Percentiles rank a stretch among this genome's conserved stretches.
Conservation (phyloP, 2,888 invertebrate species). For the Linhomoeus sp. region DNA sequence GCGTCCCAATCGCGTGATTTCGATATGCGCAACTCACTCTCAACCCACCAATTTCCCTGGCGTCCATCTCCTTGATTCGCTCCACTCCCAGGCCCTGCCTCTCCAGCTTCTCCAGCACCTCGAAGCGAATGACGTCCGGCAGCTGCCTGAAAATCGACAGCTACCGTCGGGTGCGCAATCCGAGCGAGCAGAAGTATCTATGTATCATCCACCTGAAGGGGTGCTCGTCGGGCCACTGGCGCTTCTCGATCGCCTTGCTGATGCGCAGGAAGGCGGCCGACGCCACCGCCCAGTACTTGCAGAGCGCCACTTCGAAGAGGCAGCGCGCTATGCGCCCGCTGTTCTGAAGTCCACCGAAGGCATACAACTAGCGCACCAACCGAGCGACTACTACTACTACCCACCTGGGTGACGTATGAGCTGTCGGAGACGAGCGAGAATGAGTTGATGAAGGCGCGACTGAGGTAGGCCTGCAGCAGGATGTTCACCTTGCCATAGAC, state of each 20-base stretch:
- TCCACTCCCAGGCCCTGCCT: slow-evolving; percentile 51
- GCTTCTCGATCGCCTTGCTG: slow-evolving; percentile 77
- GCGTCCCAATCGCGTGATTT: not conserved
- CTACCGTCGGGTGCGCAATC: too few species aligned
- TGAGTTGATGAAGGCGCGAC: slow-evolving; percentile 53
- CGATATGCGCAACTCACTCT: not conserved
- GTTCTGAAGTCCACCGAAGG: too few species aligned
- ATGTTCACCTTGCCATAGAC: slow-evolving; percentile 62
- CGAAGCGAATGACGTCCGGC: slow-evolving; percentile 38
- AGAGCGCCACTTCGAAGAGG: slow-evolving; percentile 73
- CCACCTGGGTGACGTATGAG: slow-evolving; percentile 57
- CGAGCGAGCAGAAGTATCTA: too few species aligned
- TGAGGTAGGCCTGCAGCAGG: slow-evolving; percentile 46
- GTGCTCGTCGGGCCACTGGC: slow-evolving; percentile 79
- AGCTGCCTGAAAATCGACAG: not conserved
- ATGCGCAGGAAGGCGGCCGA: slow-evolving; percentile 61
- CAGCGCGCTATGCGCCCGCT: slow-evolving; percentile 71
- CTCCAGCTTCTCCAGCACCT: slow-evolving; percentile 61
- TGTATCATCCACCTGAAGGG: slow-evolving; percentile 25
- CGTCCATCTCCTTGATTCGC: slow-evolving; percentile 61
- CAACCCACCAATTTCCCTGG: slow-evolving; percentile 53
- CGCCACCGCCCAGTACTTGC: slow-evolving; percentile 71
- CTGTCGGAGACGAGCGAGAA: slow-evolving; percentile 72
- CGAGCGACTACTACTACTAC: too few species aligned
- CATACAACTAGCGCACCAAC: too few species aligned